Evolutionary conservation across 2,888 invertebrate genomes (phyloP).

Genomic region (Orchesella flavescens): DNA sequence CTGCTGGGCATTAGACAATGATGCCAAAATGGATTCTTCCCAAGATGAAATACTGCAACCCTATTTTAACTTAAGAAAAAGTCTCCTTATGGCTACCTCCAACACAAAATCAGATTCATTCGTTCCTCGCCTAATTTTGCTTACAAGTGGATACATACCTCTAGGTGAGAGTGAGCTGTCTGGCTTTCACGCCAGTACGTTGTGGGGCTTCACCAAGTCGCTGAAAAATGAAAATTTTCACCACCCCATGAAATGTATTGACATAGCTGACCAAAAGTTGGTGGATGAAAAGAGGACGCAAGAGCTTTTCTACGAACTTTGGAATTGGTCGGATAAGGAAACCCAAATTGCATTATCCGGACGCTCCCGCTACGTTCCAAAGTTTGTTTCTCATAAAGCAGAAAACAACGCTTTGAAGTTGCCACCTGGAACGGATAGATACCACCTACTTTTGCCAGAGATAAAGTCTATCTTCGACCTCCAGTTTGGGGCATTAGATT

Average conservation of each 20-base stretch:
- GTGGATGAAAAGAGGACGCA: background rate
- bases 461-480: slow-evolving; percentile 25
- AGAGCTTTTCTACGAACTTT: slow-evolving; percentile 4
- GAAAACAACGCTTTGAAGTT: background rate
- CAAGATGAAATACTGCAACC: slow-evolving; percentile 1
- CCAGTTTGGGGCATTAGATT: slow-evolving; percentile 7
- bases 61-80: background rate
- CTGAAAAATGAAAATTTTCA: slow-evolving; percentile 11
- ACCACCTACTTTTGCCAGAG: slow-evolving; percentile 31
- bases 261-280: background rate
- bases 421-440: slow-evolving; percentile 11
- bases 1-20: slow-evolving; percentile 8
- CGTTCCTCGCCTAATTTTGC: background rate
- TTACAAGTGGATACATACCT: background rate
- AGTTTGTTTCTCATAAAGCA: background rate
- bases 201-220: slow-evolving; percentile 15
- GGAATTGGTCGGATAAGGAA: background rate
- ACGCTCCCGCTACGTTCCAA: background rate
- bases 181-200: background rate
- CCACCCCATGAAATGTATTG: background rate
- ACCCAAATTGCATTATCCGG: background rate
- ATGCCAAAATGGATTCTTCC: background rate
- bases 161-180: background rate
- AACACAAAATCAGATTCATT: too few relatives aligned
- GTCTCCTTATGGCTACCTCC: background rate